Evolutionary conservation across 92 coral and sea anemone species (phyloP).

Genomic region (Chrysogorgia sp.): DNA sequence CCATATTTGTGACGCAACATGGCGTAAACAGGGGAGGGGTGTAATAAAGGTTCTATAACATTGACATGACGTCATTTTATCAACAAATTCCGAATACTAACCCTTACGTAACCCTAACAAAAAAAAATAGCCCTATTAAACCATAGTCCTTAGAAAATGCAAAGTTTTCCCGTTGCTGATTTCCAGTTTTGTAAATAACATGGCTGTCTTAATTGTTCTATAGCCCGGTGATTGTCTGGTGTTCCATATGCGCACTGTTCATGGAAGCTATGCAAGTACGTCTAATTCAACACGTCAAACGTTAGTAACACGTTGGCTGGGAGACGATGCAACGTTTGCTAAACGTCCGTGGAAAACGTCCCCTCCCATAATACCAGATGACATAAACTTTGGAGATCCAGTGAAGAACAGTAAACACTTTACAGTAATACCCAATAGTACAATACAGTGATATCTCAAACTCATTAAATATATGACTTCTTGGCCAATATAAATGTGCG

Average conservation of each 20-base stretch:
- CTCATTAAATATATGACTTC: too few species aligned
- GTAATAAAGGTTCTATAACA: too few species aligned
- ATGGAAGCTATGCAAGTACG: slow-evolving; percentile 72
- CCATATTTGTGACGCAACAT: too few species aligned
- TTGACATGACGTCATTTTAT: too few species aligned
- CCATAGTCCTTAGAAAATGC: too few species aligned
- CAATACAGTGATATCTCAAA: too few species aligned
- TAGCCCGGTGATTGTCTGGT: slow-evolving; percentile 97
- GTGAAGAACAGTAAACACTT: slow-evolving; percentile 52
- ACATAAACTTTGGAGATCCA: slow-evolving; percentile 46
- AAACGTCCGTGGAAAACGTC: slow-evolving; percentile 82
- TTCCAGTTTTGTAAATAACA: slow-evolving; percentile 2
- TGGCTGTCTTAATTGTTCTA: slow-evolving; percentile 6
- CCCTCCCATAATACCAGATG: slow-evolving; percentile 49
- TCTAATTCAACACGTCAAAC: slow-evolving; percentile 73
- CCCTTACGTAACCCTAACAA: too few species aligned
- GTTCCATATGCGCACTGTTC: slow-evolving; percentile 87
- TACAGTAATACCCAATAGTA: slow-evolving; percentile 21
- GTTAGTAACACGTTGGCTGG: slow-evolving; percentile 90
- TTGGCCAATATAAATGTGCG: too few species aligned
- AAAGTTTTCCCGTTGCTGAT: too few species aligned
- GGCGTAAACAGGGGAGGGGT: too few species aligned
- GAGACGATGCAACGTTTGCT: slow-evolving; percentile 74
- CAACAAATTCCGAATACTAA: too few species aligned
- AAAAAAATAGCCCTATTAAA: too few species aligned